A percentile compares a stretch with the other conserved stretches of the same genome.
phyloP scores from a whole-genome alignment of 2,888 invertebrate genomes.

The Cactoblastis cactorum region DNA sequence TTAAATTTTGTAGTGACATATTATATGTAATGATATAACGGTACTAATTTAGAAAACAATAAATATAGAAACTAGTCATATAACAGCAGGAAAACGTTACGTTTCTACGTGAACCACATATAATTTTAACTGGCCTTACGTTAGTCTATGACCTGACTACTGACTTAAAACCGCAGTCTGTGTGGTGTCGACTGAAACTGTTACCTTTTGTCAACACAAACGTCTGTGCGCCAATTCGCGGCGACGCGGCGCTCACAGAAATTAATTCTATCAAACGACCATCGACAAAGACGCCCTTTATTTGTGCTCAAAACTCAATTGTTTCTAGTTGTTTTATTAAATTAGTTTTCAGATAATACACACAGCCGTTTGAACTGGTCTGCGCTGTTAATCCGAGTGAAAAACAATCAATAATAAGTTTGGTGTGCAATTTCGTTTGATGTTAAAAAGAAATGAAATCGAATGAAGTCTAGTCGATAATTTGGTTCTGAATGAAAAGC shows the following conservation, averaged over 20 bases:
- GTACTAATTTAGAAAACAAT: no score
- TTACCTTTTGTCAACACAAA: background rate
- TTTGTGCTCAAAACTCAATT: background rate
- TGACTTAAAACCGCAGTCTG: background rate
- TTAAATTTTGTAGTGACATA: no score
- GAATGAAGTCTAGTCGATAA: background rate
- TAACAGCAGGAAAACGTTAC: conserved; percentile 1
- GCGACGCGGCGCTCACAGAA: background rate
- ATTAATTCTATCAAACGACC: background rate
- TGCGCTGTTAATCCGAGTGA: background rate
- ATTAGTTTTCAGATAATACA: background rate
- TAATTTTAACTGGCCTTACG: background rate
- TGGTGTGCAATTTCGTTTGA: background rate
- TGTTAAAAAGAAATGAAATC: background rate
- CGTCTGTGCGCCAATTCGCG: background rate
- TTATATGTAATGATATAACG: no score
- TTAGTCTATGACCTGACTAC: background rate
- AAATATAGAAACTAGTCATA: no score
- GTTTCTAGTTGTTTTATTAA: background rate
- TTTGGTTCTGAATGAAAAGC: no score
- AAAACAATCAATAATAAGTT: background rate
- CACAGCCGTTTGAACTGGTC: background rate
- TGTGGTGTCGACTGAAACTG: background rate
- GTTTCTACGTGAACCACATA: no score
- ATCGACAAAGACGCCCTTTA: background rate